Base-by-base conservation (phyloP, 1,140 invertebrate genomes). In the Tetranychus urticae region DNA sequence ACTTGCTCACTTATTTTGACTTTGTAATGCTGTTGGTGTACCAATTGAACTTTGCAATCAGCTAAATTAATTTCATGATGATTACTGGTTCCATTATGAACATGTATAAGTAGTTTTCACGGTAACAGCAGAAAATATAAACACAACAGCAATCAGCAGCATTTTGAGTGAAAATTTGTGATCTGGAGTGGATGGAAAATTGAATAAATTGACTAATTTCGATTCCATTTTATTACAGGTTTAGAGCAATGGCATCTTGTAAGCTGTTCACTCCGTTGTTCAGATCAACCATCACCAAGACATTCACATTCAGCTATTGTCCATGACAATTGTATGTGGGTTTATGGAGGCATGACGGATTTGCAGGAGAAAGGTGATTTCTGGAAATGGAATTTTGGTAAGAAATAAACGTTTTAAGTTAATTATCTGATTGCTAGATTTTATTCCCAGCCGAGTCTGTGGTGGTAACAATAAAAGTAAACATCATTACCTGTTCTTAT, bases 291-390 rank as follows among this genome's bases (percentile, higher is more conserved):
- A 34, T 79, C 85, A 58, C 79, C 82, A 6, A 76, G 86, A 46
- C 86, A 89, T 73, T 85, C 84, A 67, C 88, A 91, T 73, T 84
- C 84, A 0, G 84, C 85, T 1, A 81, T 88, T 8, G 72, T 88
- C 14, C 81, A 87, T 68, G 82, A 80, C 54, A 77, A 80, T 56
- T 76, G 79, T 0, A 85, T 91, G 78, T 90, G 85, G 79, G 77
- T 91, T 68, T 88, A 86, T 71, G 88, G 86, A 4, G 88, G 88
- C 1, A 87, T 87, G 83, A 85, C 81, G 56, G 85, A 89, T 73
- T 77, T 91, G 2, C 79, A 84, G 61, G 82, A 83, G 64, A 78
- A 83, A 66, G 77, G 77, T 62, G 87, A 92, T 71, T 81, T 88
- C 50, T 91, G 87, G 88, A 78, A 79, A 68, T 90, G 82, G 77